Evolutionary conservation across 2,113 vertebrate species (phyloP).

Genomic region (Pitta sordida): DNA sequence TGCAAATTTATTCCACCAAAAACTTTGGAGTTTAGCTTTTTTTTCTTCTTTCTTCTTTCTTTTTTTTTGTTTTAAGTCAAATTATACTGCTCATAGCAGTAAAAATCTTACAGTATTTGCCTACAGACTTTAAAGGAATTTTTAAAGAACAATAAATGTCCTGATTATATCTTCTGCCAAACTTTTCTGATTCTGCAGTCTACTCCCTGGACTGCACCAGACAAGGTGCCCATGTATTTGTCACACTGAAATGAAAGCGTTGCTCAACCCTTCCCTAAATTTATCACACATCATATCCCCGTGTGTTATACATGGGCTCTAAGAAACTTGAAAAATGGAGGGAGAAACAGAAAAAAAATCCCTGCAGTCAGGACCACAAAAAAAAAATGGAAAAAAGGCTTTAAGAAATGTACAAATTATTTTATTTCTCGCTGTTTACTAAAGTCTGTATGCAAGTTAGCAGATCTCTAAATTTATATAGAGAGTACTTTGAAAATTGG

Average conservation of each 20-base stretch:
- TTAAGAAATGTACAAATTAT: background rate
- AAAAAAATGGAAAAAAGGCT: background rate
- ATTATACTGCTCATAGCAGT: background rate
- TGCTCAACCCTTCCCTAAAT: background rate
- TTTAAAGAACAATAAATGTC: background rate
- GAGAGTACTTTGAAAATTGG: conserved; percentile 9
- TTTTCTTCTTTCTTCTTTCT: too few relatives aligned
- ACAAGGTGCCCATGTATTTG: background rate
- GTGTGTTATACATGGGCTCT: background rate
- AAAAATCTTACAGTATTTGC: background rate
- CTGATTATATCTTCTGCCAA: background rate
- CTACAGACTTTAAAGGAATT: background rate
- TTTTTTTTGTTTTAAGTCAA: background rate
- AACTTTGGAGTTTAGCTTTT: background rate
- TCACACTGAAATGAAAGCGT: background rate
- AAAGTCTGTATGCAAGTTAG: background rate
- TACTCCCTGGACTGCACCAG: background rate
- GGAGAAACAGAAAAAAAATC: background rate
- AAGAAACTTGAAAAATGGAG: background rate
- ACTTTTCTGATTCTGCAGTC: background rate
- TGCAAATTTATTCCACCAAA: background rate
- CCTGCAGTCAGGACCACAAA: background rate
- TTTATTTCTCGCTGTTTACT: background rate
- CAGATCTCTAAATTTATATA: background rate
- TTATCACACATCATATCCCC: background rate